Evolutionary conservation across 2,888 invertebrate genomes (phyloP).

Genomic region (Tenodera sinensis): DNA sequence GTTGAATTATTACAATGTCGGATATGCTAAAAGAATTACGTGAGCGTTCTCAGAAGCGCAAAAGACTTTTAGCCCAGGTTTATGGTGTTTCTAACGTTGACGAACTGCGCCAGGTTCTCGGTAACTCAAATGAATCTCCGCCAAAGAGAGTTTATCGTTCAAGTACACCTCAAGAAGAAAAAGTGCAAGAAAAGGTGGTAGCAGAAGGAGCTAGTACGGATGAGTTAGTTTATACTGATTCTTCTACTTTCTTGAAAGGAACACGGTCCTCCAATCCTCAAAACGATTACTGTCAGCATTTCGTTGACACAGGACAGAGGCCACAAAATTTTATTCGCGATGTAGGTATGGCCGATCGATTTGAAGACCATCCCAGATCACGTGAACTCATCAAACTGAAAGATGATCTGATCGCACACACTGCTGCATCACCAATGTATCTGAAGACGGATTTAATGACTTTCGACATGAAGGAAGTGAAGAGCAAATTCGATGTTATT

Average conservation of each 20-base stretch:
- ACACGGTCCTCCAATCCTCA: conserved; percentile 98
- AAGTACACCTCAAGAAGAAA: conserved; percentile 26
- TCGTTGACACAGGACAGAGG: conserved; percentile 95
- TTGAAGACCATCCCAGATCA: conserved; percentile 96
- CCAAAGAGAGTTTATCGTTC: conserved; percentile 51
- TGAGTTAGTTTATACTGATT: conserved; percentile 87
- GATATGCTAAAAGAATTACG: conserved; percentile 78
- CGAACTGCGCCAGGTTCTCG: conserved; percentile 78
- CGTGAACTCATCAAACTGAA: conserved; percentile 91
- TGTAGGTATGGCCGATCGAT: conserved; percentile 91
- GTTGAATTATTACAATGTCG: conserved; percentile 55
- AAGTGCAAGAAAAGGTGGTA: conserved; percentile 33
- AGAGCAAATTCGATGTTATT: conserved; percentile 92
- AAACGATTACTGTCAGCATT: conserved; percentile 98
- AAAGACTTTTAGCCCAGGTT: conserved; percentile 86
- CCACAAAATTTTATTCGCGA: conserved; percentile 98
- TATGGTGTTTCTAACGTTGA: conserved; percentile 84
- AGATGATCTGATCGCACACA: conserved; percentile 86
- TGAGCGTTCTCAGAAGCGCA: conserved; percentile 85
- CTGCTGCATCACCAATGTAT: conserved; percentile 96
- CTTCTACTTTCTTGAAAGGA: conserved; percentile 93
- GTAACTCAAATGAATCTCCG: conserved; percentile 67
- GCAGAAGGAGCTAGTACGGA: conserved; percentile 51
- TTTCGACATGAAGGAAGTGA: conserved; percentile 81
- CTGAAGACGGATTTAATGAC: conserved; percentile 83